Percentiles rank a stretch among this genome's conserved stretches.
phyloP scores from a whole-genome alignment of 92 coral and sea anemone genomes.

The Porites divaricata region DNA sequence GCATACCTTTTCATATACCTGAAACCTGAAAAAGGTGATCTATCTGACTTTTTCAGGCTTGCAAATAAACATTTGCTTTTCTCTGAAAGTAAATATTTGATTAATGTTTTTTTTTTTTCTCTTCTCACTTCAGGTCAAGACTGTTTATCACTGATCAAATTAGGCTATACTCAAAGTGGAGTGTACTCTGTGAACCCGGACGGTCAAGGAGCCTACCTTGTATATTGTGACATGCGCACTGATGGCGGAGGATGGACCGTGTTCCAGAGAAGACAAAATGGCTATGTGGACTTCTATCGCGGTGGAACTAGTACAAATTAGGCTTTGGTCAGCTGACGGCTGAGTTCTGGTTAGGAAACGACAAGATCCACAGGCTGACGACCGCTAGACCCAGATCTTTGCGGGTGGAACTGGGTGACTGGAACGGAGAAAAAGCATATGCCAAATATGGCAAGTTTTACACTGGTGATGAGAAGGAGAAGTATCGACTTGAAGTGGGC shows the following conservation, averaged over 20 bases:
- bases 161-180: slow-evolving; percentile 27
- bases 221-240: slow-evolving; percentile 60
- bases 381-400: slow-evolving; percentile 26
- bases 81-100: background rate
- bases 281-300: slow-evolving; percentile 48
- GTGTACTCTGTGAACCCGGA: slow-evolving; percentile 43
- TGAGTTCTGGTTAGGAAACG: slow-evolving; percentile 66
- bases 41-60: no score
- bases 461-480: slow-evolving; percentile 1
- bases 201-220: slow-evolving; percentile 39
- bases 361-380: slow-evolving; percentile 63
- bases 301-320: slow-evolving; percentile 51
- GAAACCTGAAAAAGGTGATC: no score
- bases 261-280: slow-evolving; percentile 69
- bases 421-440: slow-evolving; percentile 26
- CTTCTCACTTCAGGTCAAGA: background rate
- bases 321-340: slow-evolving; percentile 61
- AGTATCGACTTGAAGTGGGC: background rate
- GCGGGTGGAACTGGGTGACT: slow-evolving; percentile 60
- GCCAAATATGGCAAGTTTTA: slow-evolving; percentile 30
- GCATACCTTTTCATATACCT: no score
- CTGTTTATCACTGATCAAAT: slow-evolving; percentile 1
- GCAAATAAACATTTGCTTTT: no score
- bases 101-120: background rate
- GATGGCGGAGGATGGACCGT: slow-evolving; percentile 65